phyloP scores from a whole-genome alignment of 2,888 invertebrate genomes.

The Athetis lepigone region DNA sequence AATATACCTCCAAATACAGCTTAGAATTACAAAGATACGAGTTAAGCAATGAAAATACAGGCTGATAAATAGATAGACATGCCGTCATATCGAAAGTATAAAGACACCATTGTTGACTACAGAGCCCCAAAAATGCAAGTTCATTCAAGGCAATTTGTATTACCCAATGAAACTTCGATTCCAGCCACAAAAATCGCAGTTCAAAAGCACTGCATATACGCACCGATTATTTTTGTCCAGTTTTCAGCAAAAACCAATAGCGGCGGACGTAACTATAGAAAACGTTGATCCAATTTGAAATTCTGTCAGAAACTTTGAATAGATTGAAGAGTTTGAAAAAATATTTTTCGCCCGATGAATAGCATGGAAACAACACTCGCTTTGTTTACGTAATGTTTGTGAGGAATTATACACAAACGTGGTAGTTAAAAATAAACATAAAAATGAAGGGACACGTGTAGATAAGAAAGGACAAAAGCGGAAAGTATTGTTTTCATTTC shows the following conservation, averaged over 20 bases:
- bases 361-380: slow-evolving; percentile 6
- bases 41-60: too few relatives aligned
- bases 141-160: slow-evolving; percentile 14
- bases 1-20: too few relatives aligned
- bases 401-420: slow-evolving; percentile 13
- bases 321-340: slow-evolving; percentile 22
- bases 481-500: too few relatives aligned
- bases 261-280: slow-evolving; percentile 36
- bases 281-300: slow-evolving; percentile 52
- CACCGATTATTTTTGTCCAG: slow-evolving; percentile 43
- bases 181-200: slow-evolving; percentile 12
- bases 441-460: too few relatives aligned
- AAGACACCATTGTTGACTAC: too few relatives aligned
- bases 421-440: slow-evolving; percentile 22
- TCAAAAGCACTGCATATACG: slow-evolving; percentile 19
- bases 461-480: too few relatives aligned
- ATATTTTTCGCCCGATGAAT: slow-evolving; percentile 18
- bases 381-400: slow-evolving; percentile 29
- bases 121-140: too few relatives aligned
- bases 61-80: too few relatives aligned
- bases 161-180: slow-evolving; percentile 13
- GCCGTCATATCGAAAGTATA: too few relatives aligned
- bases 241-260: slow-evolving; percentile 33
- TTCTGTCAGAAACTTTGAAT: slow-evolving; percentile 53
- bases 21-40: too few relatives aligned